phyloP scores from a whole-genome alignment of 2,113 vertebrate genomes.

The Elgaria multicarinata region DNA sequence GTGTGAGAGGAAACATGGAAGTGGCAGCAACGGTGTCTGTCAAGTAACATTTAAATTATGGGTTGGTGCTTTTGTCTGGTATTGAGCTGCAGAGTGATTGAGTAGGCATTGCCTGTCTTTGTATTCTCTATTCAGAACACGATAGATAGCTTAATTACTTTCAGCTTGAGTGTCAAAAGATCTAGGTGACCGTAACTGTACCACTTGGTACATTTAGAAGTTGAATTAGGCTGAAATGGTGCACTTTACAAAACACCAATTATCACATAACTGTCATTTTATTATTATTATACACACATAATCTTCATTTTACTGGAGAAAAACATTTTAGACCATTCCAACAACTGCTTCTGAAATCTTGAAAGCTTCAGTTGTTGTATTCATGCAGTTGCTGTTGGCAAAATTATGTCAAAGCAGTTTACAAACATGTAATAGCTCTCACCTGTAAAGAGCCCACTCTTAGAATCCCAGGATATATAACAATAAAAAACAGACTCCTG shows the following conservation, averaged over 20 bases:
- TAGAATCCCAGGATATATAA: neutral
- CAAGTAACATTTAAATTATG: neutral
- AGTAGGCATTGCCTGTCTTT: neutral
- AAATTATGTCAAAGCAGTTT: slow-evolving; percentile 19
- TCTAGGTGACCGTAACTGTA: neutral
- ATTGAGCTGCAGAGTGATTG: neutral
- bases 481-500: neutral
- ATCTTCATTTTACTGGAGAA: neutral
- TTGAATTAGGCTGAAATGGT: neutral
- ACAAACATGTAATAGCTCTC: slow-evolving; percentile 14
- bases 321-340: neutral
- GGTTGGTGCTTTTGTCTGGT: neutral
- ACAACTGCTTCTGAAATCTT: neutral
- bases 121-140: neutral
- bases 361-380: neutral
- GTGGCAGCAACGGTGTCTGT: neutral
- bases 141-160: neutral
- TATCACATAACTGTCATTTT: neutral
- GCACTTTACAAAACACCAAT: neutral
- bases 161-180: neutral
- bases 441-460: neutral
- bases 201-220: neutral
- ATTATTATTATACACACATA: neutral
- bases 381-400: neutral
- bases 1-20: neutral